Conservation (phyloP, 2,797 vertebrate genomes). For the Lagodon rhomboides region DNA sequence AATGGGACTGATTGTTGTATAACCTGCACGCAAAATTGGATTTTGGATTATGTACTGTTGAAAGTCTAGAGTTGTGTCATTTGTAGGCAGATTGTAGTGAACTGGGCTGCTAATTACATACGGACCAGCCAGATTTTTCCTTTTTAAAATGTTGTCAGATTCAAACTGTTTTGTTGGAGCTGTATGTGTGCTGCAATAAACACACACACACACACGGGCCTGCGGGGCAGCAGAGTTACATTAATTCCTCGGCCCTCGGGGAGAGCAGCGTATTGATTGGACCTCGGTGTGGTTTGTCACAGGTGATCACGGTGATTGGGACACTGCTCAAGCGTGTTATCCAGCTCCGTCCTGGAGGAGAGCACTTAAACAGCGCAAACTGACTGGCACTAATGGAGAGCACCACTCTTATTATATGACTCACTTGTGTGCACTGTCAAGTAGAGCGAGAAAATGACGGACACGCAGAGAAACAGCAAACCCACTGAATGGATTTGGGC, state of each 20-base stretch:
- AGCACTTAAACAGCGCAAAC: conserved; percentile 67
- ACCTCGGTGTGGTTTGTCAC: conserved; percentile 76
- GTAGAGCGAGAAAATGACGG: conserved; percentile 45
- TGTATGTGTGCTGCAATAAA: conserved; percentile 18
- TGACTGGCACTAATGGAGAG: conserved; percentile 73
- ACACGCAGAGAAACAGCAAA: conserved; percentile 10
- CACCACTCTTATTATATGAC: conserved; percentile 62
- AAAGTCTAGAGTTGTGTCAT: no score
- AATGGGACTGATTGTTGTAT: no score
- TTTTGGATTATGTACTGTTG: no score
- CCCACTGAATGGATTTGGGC: conserved; percentile 32
- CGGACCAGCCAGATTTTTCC: neutral
- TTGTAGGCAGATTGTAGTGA: no score
- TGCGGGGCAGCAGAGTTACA: conserved; percentile 56
- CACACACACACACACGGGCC: conserved; percentile 21
- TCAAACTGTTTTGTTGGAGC: neutral
- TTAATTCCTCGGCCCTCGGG: conserved; percentile 60
- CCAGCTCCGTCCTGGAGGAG: conserved; percentile 57
- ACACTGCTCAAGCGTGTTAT: conserved; percentile 74
- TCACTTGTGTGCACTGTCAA: conserved; percentile 57
- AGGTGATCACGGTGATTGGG: conserved; percentile 81
- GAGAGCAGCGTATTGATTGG: conserved; percentile 75
- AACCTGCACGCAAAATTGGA: no score
- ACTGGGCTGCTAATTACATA: neutral
- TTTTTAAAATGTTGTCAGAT: conserved; percentile 4